These are phyloP conservation scores for Eristalinus sepulchralis DNA, from an alignment of 2,888 invertebrate species.

Conservation along the genomic window DNA sequence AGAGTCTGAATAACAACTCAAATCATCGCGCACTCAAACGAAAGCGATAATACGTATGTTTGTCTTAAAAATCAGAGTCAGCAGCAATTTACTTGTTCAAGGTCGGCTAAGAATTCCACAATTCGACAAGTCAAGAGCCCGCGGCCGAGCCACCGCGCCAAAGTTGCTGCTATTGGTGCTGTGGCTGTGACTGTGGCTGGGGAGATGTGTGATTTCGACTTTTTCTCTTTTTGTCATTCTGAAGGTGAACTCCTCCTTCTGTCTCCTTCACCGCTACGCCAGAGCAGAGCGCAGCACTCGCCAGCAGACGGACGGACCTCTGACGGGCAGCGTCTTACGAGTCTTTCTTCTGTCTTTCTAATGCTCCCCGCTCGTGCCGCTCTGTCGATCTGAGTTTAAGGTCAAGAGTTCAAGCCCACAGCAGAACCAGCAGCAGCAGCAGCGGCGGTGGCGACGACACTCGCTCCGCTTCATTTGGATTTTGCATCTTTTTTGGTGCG, in stretches of 20 bases:
- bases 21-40: slow-evolving; percentile 64
- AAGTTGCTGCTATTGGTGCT: neutral
- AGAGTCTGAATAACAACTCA: slow-evolving; percentile 62
- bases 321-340: neutral
- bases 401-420: slow-evolving; percentile 58
- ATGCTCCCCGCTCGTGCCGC: neutral
- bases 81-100: slow-evolving; percentile 67
- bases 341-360: slow-evolving; percentile 27
- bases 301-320: neutral
- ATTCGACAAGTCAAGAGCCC: slow-evolving; percentile 66
- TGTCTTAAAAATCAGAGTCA: slow-evolving; percentile 66
- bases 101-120: slow-evolving; percentile 68
- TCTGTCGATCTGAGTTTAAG: slow-evolving; percentile 55
- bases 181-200: neutral
- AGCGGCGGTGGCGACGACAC: neutral
- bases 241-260: slow-evolving; percentile 65
- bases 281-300: slow-evolving; percentile 11
- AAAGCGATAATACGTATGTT: slow-evolving; percentile 62
- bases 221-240: neutral
- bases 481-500: slow-evolving; percentile 44
- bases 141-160: slow-evolving; percentile 3
- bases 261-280: slow-evolving; percentile 30
- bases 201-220: slow-evolving; percentile 17
- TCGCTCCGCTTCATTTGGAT: neutral
- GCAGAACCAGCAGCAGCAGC: slow-evolving; percentile 4